Base-by-base conservation (phyloP, 2,888 invertebrate species). In the Agrenia bidenticulata region DNA sequence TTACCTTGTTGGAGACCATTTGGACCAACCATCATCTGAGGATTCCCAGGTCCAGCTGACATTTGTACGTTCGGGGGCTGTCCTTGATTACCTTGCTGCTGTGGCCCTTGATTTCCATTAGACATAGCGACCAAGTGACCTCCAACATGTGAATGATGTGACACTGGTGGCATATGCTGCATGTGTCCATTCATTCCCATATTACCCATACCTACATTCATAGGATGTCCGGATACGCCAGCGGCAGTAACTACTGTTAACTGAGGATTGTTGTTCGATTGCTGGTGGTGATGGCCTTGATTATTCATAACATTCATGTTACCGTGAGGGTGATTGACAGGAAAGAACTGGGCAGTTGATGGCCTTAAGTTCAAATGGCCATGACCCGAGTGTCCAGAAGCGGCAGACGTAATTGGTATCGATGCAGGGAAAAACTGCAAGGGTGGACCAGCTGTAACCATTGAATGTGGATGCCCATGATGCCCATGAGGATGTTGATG, bases 361-460 rank as follows among this genome's bases (percentile, higher is more conserved):
- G 72, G 73, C 55, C 74, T 55, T 21, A 74, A 64, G 39, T 65
- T 69, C 55, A 69, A 32, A 45, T 69, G 69, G 2, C 62, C 39
- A 54, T 69, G 65, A 17, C 59, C 64, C 26, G 64, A 60, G 2
- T 66, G 58, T 15, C 66, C 66, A 15, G 72, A 71, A 7, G 74
- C 65, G 1, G 69, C 57, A 0, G 73, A 73, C 15, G 58, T 58
- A 26, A 76, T 74, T 21, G 75, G 73, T 27, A 73, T 67, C 1
- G 61, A 50, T 1, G 73, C 66, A 21, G 76, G 75, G 53, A 72
- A 76, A 60, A 76, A 77, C 58, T 77, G 77, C 9, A 77, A 69
- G 4, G 75, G 71, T 19, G 76, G 75, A 11, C 76, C 76, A 1
- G 73, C 58, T n/a, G 45, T 19, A n/a, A 76, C 72, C 67, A 76